phyloP scores from a whole-genome alignment of 1,140 invertebrate species.

The Lerema accius region DNA sequence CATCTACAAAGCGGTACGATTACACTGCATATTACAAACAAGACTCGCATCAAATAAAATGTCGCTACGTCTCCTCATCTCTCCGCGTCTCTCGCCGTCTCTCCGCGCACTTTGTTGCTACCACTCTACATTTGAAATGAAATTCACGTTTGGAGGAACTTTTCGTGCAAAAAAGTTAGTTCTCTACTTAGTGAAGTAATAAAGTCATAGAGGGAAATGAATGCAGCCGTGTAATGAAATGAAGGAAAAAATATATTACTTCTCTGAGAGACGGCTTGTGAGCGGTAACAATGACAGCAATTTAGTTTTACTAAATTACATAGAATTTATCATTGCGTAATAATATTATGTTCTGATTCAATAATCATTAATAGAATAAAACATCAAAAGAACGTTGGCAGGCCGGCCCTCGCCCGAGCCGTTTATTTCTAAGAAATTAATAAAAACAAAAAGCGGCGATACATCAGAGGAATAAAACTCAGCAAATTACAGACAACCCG shows the following conservation, averaged over 20 bases:
- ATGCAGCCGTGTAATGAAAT: neutral
- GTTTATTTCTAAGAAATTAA: neutral
- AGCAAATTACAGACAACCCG: constrained; percentile 4
- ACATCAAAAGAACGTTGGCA: neutral
- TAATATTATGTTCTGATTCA: too few relatives aligned
- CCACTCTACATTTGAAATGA: constrained; percentile 10
- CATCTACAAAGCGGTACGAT: constrained; percentile 26
- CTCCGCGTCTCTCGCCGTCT: constrained; percentile 2
- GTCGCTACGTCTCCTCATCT: constrained; percentile 5
- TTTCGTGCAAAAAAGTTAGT: constrained; percentile 11
- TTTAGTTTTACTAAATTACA: too few relatives aligned
- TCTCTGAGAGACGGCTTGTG: neutral
- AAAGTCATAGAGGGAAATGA: neutral
- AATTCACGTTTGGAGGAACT: constrained; percentile 18
- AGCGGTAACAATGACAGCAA: too few relatives aligned
- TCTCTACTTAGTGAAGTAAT: constrained; percentile 8
- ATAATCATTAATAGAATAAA: too few relatives aligned
- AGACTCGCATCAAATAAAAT: constrained; percentile 22
- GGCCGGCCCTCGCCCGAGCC: too few relatives aligned
- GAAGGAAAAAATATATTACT: neutral
- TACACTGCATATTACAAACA: constrained; percentile 29
- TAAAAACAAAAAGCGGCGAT: neutral
- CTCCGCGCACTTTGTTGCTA: constrained; percentile 10
- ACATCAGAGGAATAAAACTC: neutral
- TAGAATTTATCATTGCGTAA: too few relatives aligned